Base-by-base conservation (phyloP, 2,888 invertebrate species). In the Chrysolina oricalcia region DNA sequence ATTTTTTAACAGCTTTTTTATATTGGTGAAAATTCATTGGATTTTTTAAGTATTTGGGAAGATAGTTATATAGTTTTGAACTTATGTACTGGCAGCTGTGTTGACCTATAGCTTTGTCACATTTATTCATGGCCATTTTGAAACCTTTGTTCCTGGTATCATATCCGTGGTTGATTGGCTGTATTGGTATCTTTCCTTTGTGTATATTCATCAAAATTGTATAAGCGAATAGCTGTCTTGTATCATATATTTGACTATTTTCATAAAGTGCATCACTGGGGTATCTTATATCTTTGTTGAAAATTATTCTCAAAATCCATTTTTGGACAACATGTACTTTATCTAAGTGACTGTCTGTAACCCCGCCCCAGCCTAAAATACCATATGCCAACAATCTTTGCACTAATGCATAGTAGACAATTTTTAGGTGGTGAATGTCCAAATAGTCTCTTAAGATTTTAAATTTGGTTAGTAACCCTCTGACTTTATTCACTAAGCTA, bases 21-120 rank as follows among this genome's bases (percentile, higher is more conserved):
- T 8, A 43, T n/a, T n/a, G n/a, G n/a, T n/a, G 6, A 62, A 62
- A 27, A 10, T 21, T 23, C 21, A 8, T 23, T 23, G 8, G 6
- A 23, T 62, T 62, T 23, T 62, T 62, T 23, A 23, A 23, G 23
- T 62, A 8, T 62, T 62, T 62, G 19, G 59, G 59, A 21, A 62
- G 23, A 62, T 62, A 62, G 21, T 23, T 23, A 23, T 62, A 62
- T 23, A 62, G 23, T 62, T 62, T 23, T 6, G 59, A 62, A 62
- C 59, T 62, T 21, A 62, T 62, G 10, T 62, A 62, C 21, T 62
- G 59, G 59, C 19, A 23, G 59, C 23, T 62, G 23, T 62, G 59
- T 9, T 23, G 59, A 13, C 59, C 59, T 62, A 62, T 62, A 62
- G 59, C 19, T 23, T 62, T 23, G 8, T 62, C 59, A 62, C 23